Conservation (phyloP, 30 jellyfish, hydroid and myxozoan species). For the Turritopsis rubra region DNA sequence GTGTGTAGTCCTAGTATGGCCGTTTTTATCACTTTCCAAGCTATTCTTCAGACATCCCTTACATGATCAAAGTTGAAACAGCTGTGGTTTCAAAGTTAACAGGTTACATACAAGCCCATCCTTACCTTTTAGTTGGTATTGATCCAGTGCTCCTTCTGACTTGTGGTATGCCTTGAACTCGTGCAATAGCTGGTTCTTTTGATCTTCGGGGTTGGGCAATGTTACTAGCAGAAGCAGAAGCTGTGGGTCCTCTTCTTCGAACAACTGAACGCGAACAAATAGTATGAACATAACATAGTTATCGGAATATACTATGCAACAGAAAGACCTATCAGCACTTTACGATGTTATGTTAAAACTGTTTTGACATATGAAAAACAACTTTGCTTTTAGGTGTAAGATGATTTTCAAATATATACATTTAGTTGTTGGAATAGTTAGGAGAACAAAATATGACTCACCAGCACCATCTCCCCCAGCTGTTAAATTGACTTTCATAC, state of each 20-base stretch:
- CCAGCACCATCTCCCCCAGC: conserved; percentile 10
- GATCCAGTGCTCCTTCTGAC: conserved; percentile 34
- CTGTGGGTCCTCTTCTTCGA: conserved; percentile 29
- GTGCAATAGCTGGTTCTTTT: conserved; percentile 26
- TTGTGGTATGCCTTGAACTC: conserved; percentile 31
- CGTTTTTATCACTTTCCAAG: too few relatives aligned
- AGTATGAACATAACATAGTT: neutral
- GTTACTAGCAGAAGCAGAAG: neutral
- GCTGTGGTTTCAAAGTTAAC: too few relatives aligned
- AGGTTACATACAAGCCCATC: too few relatives aligned
- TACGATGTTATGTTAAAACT: too few relatives aligned
- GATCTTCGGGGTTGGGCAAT: conserved; percentile 16
- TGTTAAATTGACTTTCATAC: neutral
- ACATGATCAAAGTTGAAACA: neutral
- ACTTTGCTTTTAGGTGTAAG: too few relatives aligned
- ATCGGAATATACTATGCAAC: neutral
- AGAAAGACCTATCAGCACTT: too few relatives aligned
- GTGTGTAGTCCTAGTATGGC: too few relatives aligned
- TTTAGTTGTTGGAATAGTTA: too few relatives aligned
- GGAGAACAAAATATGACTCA: neutral
- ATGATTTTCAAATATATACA: too few relatives aligned
- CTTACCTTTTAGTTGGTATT: conserved; percentile 9
- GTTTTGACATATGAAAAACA: too few relatives aligned
- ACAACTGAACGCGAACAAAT: neutral
- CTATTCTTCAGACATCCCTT: neutral